phyloP scores from a whole-genome alignment of 1,140 invertebrate genomes.

The Dreissena rostriformis region DNA sequence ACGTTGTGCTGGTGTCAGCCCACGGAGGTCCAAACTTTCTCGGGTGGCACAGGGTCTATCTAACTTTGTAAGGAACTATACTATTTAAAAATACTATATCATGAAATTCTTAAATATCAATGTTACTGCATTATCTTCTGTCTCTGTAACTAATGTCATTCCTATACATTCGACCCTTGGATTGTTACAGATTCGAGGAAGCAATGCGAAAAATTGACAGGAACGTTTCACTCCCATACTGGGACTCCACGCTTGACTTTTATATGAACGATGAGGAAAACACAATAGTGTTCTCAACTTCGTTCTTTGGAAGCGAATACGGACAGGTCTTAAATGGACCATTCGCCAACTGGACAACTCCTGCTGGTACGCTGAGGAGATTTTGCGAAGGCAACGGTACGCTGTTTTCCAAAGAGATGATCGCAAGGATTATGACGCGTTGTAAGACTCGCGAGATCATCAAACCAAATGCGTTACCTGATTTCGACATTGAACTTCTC shows the following conservation, averaged over 20 bases:
- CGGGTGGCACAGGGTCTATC: conserved; percentile 50
- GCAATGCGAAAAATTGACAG: conserved; percentile 60
- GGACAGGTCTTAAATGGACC: conserved; percentile 79
- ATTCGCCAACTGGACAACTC: conserved; percentile 66
- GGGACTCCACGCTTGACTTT: conserved; percentile 78
- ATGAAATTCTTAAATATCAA: no score
- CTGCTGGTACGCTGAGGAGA: conserved; percentile 46
- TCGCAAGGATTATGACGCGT: conserved; percentile 31
- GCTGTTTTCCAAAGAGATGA: conserved; percentile 33
- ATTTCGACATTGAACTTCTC: conserved; percentile 65
- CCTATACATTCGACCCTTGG: background rate
- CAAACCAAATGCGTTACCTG: conserved; percentile 35
- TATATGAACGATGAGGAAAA: conserved; percentile 72
- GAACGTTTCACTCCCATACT: conserved; percentile 77
- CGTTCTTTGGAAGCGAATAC: conserved; percentile 79
- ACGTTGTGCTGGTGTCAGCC: conserved; percentile 11
- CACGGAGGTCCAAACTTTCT: conserved; percentile 50
- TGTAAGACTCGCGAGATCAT: conserved; percentile 35
- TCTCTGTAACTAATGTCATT: no score
- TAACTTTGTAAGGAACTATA: conserved; percentile 21
- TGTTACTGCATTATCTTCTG: no score
- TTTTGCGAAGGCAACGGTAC: conserved; percentile 32
- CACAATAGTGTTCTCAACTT: conserved; percentile 75
- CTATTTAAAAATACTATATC: background rate
- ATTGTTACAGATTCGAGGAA: conserved; percentile 59